Evolutionary conservation across 2,888 invertebrate genomes (phyloP), one percentile per base, ranked within the genome.

Genomic region (Morpho deidamia): DNA sequence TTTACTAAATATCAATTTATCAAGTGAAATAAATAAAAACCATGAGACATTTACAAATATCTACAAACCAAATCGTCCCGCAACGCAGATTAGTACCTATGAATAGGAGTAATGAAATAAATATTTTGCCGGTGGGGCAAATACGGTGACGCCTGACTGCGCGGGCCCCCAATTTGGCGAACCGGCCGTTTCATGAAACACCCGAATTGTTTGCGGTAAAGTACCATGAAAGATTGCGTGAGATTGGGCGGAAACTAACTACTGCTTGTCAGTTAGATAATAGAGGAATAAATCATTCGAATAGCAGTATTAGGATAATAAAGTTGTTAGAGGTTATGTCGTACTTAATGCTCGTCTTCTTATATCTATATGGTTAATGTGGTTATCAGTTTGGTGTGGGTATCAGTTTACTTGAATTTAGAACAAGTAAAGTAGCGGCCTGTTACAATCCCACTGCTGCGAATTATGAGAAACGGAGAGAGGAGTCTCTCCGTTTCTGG

Each of bases 31-130:
- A 1, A 23, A 23, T 5, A 23, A 23, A 23, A 23, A 23, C 23
- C 5, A 23, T 23, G 23, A 23, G 23, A 23, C 23, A 23, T 23
- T 23, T 23, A 23, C 23, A 23, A 23, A 23, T 23, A 23, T 23
- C 23, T 5, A 23, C 23, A 23, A 23, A 23, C 23, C 23, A 23
- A 23, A 5, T 2, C 5, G 5, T 23, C 23, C 79, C 48, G 77
- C 70, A 70, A 76, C 86, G 74, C 79, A 84, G 88, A 86, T 89
- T 88, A 87, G 74, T 74, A 73, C 71, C 78, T 71, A 86, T 88
- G 88, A 89, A 89, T 88, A 82, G 86, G 80, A 83, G 85, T 89
- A 89, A 89, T 89, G 88, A 88, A 89, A 89, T 88, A 89, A 89
- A 89, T 84, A 88, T 89, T 89, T 88, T 80, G 87, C 82, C 87